A percentile compares a stretch with the other conserved stretches of the same genome.
phyloP scores from a whole-genome alignment of 2,797 vertebrate genomes.

The Sebastes miniatus region DNA sequence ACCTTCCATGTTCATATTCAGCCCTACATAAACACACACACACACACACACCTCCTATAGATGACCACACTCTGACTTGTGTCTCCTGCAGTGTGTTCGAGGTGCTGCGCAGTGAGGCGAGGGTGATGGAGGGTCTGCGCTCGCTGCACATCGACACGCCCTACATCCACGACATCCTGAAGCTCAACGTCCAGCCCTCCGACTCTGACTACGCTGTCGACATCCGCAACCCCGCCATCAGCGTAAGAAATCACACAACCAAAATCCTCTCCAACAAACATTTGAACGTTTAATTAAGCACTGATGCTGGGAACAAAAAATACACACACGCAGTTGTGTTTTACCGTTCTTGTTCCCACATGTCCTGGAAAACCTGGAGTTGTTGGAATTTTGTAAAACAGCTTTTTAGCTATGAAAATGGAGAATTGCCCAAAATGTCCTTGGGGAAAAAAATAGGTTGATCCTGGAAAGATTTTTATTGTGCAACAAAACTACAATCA shows the following conservation, averaged over 20 bases:
- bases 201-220: conserved; percentile 96
- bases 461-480: neutral
- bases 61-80: neutral
- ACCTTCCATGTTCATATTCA: neutral
- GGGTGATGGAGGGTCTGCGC: conserved; percentile 95
- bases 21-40: neutral
- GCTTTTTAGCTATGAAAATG: neutral
- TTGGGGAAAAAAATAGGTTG: neutral
- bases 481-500: neutral
- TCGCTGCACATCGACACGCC: conserved; percentile 90
- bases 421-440: neutral
- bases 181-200: conserved; percentile 92
- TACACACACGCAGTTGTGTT: neutral
- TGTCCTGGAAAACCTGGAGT: neutral
- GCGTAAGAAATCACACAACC: conserved; percentile 76
- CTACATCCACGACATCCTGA: conserved; percentile 92
- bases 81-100: conserved; percentile 87
- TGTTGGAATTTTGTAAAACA: neutral
- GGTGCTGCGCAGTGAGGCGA: conserved; percentile 90
- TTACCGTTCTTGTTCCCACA: neutral
- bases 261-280: neutral
- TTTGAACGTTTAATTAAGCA: neutral
- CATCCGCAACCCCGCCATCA: conserved; percentile 91
- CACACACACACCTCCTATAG: neutral
- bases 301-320: neutral